Evolutionary conservation across 2,888 invertebrate genomes (phyloP), one percentile per base, ranked within the genome.

Genomic region (Hemicrepidius hirtus): DNA sequence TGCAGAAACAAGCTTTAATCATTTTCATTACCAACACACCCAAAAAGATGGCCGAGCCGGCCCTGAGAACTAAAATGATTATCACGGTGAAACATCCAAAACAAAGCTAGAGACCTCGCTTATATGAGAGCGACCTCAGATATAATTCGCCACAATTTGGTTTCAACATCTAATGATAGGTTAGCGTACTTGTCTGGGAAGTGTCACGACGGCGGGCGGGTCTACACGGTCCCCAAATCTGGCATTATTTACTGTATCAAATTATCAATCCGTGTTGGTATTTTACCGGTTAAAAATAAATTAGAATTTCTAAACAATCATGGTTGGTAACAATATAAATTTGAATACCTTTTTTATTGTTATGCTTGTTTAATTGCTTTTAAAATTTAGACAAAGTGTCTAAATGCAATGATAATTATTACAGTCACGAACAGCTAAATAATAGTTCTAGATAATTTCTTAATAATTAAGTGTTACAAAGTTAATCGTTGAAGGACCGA

Each of bases 171-270:
- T 83, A 84, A 84, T 84, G 81, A 83, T 83, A 82, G 82, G 81
- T 82, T 82, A 77, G 78, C 74, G 80, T 77, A 81, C 79, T 81
- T 80, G 82, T 80, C 81, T 79, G 80, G 78, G 79, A 81, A 82
- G 81, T 83, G 83, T 82, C 83, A 82, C 83, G 82, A 82, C 80
- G 80, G 77, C 80, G 76, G 78, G 76, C 75, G 75, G 76, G 79
- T 75, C 74, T 68, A 74, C 71, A 71, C 68, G 73, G 76, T 76
- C 73, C 76, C 82, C 80, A 80, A 83, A 83, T 81, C 79, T 81
- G 80, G 79, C 81, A 81, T 83, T 82, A 83, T 84, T 83, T 82
- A 83, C 83, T 83, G 81, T 82, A 81, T 82, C 82, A 82, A 84
- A 83, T 84, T 83, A 83, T 81, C 81, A 80, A 77, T 76, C 78